Evolutionary conservation across 1,140 invertebrate species (phyloP).

Genomic region (Aphelenchoides fujianensis): DNA sequence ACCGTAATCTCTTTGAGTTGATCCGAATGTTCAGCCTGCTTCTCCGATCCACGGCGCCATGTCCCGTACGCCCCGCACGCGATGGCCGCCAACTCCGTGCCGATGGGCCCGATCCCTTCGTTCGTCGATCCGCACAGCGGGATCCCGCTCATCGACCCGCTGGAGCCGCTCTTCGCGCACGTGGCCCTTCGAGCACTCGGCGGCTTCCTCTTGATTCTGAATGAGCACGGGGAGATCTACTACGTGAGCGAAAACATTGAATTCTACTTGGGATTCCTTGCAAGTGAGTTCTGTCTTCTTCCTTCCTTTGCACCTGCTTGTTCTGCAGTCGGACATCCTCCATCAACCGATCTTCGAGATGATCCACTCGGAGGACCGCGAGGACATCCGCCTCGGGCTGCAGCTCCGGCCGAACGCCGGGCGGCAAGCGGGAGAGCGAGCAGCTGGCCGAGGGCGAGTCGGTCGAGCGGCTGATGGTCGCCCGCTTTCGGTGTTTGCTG

Average conservation of each 20-base stretch:
- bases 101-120: conserved; percentile 30
- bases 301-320: too few relatives aligned
- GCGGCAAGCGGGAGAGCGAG: not conserved
- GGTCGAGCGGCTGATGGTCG: conserved; percentile 85
- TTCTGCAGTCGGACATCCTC: conserved; percentile 96
- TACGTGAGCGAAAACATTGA: conserved; percentile 98
- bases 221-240: conserved; percentile 96
- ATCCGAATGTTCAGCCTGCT: conserved; percentile 1
- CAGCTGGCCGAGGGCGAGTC: conserved; percentile 74
- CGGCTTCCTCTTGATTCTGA: conserved; percentile 95
- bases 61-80: conserved; percentile 29
- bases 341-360: conserved; percentile 97
- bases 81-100: conserved; percentile 23
- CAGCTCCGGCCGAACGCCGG: not conserved
- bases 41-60: not conserved
- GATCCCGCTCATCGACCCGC: conserved; percentile 29
- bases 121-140: conserved; percentile 37
- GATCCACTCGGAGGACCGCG: conserved; percentile 95
- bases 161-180: conserved; percentile 34
- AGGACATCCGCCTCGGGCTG: conserved; percentile 72
- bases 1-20: not conserved
- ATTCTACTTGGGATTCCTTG: conserved; percentile 98
- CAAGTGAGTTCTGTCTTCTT: conserved; percentile 73
- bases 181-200: conserved; percentile 69
- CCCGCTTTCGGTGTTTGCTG: conserved; percentile 91